Conservation (phyloP, 2,888 invertebrate genomes). For the Aporophyla nigra region DNA sequence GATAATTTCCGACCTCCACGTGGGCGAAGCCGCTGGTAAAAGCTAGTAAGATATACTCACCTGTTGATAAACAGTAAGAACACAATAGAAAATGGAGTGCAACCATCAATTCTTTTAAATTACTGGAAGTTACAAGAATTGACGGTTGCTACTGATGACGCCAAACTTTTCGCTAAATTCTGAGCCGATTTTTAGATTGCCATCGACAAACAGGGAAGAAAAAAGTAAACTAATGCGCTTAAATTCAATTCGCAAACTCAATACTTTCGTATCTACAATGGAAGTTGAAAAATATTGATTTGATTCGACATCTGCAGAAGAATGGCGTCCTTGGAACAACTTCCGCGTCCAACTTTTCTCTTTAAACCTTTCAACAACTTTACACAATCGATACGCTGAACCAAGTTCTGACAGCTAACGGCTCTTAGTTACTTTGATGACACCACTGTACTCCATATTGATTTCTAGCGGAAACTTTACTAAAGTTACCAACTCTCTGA, state of each 20-base stretch:
- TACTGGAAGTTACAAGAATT: not conserved
- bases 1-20: no score
- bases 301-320: conserved; percentile 27
- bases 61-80: no score
- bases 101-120: not conserved
- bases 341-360: conserved; percentile 53
- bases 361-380: conserved; percentile 42
- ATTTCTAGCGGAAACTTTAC: not conserved
- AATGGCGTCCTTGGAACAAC: conserved; percentile 12
- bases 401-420: conserved; percentile 12
- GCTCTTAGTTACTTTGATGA: conserved; percentile 13
- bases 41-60: no score
- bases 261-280: not conserved
- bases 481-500: no score
- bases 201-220: not conserved
- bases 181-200: not conserved
- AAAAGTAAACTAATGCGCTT: not conserved
- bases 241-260: conserved; percentile 5
- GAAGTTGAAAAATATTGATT: conserved; percentile 43
- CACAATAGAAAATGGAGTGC: no score
- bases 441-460: no score
- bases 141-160: not conserved
- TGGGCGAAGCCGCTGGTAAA: no score
- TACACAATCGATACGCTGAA: conserved; percentile 33
- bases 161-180: not conserved